phyloP scores from a whole-genome alignment of 2,888 invertebrate genomes.

The Halictus quadricinctus region DNA sequence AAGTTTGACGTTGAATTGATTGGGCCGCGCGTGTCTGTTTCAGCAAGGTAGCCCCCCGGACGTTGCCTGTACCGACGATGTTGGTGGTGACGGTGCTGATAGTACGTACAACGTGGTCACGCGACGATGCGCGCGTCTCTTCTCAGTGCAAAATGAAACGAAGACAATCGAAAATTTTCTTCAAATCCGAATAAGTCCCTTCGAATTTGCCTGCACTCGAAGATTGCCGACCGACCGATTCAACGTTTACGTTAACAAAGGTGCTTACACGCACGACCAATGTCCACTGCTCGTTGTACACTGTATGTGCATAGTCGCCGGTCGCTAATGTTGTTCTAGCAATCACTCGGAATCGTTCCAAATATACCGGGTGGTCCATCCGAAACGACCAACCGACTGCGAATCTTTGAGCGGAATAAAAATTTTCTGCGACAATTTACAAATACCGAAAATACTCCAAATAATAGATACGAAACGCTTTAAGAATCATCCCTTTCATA shows the following conservation, averaged over 20 bases:
- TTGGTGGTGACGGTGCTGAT: slow-evolving; percentile 58
- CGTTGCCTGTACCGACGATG: slow-evolving; percentile 43
- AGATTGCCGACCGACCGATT: background rate
- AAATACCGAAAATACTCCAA: no score
- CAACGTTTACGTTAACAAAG: background rate
- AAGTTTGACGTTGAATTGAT: slow-evolving; percentile 80
- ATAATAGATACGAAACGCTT: no score
- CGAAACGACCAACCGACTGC: no score
- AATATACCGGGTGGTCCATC: background rate
- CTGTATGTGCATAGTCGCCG: background rate
- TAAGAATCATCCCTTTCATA: no score
- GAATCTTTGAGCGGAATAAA: no score
- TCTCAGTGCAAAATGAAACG: slow-evolving; percentile 61
- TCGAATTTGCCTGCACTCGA: background rate
- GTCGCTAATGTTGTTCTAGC: background rate
- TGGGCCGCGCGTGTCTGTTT: slow-evolving; percentile 70
- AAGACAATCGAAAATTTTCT: slow-evolving; percentile 56
- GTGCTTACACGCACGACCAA: background rate
- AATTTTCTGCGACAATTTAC: no score
- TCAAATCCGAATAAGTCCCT: slow-evolving; percentile 25
- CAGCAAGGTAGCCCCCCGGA: slow-evolving; percentile 42
- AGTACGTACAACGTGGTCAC: slow-evolving; percentile 63
- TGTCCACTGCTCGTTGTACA: background rate
- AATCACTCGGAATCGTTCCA: background rate
- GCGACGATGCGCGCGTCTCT: slow-evolving; percentile 53